phyloP scores from a whole-genome alignment of 2,113 vertebrate species.

The Bos javanicus region DNA sequence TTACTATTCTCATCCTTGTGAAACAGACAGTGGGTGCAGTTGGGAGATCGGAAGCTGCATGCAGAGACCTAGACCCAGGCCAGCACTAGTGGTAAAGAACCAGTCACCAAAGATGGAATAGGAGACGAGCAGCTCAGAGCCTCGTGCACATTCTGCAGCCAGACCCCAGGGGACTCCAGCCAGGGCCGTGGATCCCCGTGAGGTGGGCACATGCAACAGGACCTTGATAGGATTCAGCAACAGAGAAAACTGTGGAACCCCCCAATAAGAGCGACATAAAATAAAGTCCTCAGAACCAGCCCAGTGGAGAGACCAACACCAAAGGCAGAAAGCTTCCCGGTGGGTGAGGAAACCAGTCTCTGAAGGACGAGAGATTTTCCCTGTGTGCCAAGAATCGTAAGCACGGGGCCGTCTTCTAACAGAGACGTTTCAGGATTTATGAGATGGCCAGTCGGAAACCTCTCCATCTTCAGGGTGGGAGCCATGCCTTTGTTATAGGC shows the following conservation, averaged over 20 bases:
- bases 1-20: accelerated
- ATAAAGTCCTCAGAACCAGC: accelerated
- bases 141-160: too few species aligned
- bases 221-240: accelerated
- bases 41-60: accelerated
- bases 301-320: too few species aligned
- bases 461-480: not conserved
- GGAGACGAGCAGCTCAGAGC: not conserved
- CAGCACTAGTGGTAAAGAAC: not conserved
- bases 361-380: accelerated
- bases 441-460: not conserved
- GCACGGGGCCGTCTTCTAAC: not conserved
- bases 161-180: not conserved
- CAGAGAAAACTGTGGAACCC: accelerated
- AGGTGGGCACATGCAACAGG: accelerated
- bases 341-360: accelerated
- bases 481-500: not conserved
- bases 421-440: not conserved
- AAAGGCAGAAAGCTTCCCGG: not conserved
- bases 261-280: accelerated
- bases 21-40: not conserved
- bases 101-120: not conserved
- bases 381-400: accelerated
- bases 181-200: accelerated
- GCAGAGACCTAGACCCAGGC: too few species aligned